Percentiles rank a stretch among this genome's conserved stretches.
Conservation (phyloP, 1,140 invertebrate genomes). For the Pseudomyrmex cubaensis region DNA sequence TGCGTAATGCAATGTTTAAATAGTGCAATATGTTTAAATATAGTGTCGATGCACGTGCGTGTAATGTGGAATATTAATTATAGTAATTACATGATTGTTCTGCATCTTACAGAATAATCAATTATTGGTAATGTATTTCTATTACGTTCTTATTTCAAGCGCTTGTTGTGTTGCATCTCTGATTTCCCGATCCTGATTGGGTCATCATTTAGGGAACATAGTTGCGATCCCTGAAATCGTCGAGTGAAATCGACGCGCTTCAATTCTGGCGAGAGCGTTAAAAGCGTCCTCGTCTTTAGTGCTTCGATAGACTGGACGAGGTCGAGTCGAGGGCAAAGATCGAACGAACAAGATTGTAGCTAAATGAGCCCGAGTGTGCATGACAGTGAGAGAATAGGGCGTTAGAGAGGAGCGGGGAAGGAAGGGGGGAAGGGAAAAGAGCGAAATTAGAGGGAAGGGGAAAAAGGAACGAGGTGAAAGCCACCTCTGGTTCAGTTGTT, state of each 20-base stretch:
- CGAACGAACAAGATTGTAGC: conserved; percentile 70
- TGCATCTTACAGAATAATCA: too few species aligned
- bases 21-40: too few species aligned
- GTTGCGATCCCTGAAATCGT: conserved; percentile 27
- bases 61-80: not conserved
- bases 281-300: conserved; percentile 12
- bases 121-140: too few species aligned
- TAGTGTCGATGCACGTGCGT: too few species aligned
- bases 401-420: conserved; percentile 7
- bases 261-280: not conserved
- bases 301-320: conserved; percentile 5
- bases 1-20: not conserved
- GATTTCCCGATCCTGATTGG: conserved; percentile 24
- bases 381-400: conserved; percentile 29
- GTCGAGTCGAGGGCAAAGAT: conserved; percentile 47
- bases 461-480: conserved; percentile 37
- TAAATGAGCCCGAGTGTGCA: conserved; percentile 63
- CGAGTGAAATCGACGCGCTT: conserved; percentile 7
- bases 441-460: not conserved
- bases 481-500: conserved; percentile 34
- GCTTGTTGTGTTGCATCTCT: not conserved
- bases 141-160: not conserved
- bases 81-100: not conserved
- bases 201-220: conserved; percentile 22
- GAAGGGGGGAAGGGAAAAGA: conserved; percentile 5